Conservation (phyloP, 2,113 vertebrate genomes). For the Brevimyrus niger region DNA sequence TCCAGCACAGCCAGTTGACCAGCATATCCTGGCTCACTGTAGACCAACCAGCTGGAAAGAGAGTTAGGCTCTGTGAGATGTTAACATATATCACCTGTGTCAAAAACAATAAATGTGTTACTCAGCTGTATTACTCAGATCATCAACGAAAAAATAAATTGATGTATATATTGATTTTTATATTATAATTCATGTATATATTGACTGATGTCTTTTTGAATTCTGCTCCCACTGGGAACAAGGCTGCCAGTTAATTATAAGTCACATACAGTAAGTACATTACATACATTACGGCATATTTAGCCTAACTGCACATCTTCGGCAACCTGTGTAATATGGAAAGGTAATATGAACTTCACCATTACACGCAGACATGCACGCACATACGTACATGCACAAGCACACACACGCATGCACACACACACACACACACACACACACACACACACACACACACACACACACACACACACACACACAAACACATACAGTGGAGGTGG, state of each 20-base stretch:
- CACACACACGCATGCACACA: not conserved
- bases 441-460: not conserved
- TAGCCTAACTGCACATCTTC: not conserved
- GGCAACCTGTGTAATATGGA: not conserved
- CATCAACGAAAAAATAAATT: not conserved
- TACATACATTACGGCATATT: not conserved
- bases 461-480: too few relatives aligned
- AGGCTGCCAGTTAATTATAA: not conserved
- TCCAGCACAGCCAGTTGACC: slow-evolving; percentile 77
- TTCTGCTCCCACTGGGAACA: not conserved
- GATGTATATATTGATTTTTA: not conserved
- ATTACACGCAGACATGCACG: not conserved
- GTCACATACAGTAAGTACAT: not conserved
- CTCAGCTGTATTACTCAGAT: not conserved
- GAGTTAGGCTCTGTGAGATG: not conserved
- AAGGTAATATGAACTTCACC: not conserved
- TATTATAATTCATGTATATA: too few relatives aligned
- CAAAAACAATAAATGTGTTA: not conserved
- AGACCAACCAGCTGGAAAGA: slow-evolving; percentile 78
- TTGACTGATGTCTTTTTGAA: not conserved
- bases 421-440: not conserved
- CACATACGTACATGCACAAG: not conserved
- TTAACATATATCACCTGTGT: not conserved
- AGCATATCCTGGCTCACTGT: slow-evolving; percentile 81
- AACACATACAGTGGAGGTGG: not conserved